Evolutionary conservation across 2,888 invertebrate genomes (phyloP).

Genomic region (Eupsilia transversa): DNA sequence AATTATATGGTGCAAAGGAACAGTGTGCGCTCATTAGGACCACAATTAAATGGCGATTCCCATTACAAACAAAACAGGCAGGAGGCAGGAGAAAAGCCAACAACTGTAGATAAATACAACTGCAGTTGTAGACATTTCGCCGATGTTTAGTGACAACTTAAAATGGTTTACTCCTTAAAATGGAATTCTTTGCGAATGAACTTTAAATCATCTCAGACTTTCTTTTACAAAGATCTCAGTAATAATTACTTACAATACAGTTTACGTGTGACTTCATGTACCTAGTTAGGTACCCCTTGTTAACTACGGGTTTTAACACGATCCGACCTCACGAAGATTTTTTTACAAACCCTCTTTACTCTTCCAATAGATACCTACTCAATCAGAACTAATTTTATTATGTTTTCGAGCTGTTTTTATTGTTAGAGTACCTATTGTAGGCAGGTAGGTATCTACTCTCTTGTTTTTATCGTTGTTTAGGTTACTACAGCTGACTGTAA

Average conservation of each 20-base stretch:
- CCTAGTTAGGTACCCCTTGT: neutral
- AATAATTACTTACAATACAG: neutral
- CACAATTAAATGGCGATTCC: neutral
- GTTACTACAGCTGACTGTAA: slow-evolving; percentile 6
- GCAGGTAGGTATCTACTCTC: neutral
- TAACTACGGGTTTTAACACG: neutral
- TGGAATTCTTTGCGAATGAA: neutral
- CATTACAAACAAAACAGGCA: too few relatives aligned
- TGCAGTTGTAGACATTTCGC: neutral
- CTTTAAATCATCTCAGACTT: neutral
- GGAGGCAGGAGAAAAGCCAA: neutral
- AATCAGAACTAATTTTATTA: slow-evolving; percentile 62
- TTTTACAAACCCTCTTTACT: slow-evolving; percentile 24
- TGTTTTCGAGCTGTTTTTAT: slow-evolving; percentile 41
- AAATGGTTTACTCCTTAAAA: neutral
- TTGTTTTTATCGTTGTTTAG: slow-evolving; percentile 28
- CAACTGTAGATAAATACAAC: neutral
- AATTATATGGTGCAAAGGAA: neutral
- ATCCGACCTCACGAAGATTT: slow-evolving; percentile 34
- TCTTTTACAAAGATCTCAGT: neutral
- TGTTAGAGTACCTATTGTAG: slow-evolving; percentile 11
- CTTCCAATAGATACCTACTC: slow-evolving; percentile 45
- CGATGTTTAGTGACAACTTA: neutral
- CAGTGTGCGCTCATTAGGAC: slow-evolving; percentile 15
- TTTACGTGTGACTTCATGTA: too few relatives aligned